Evolutionary conservation across 2,797 vertebrate genomes (phyloP).

Genomic region (Lemur catta): DNA sequence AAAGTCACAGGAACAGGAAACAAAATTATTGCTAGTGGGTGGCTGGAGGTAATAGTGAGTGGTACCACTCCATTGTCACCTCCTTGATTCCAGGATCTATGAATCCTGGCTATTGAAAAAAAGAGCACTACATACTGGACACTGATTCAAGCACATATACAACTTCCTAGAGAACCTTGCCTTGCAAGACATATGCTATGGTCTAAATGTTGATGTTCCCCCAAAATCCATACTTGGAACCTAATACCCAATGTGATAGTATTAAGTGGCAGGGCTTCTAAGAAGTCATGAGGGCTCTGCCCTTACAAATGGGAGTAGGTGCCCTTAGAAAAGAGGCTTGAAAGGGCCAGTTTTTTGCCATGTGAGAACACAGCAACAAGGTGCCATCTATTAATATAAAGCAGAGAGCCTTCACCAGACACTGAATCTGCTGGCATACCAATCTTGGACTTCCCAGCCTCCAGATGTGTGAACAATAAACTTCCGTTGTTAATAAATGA

Average conservation of each 20-base stretch:
- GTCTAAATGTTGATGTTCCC: not conserved
- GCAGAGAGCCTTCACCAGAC: not conserved
- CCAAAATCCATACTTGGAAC: not conserved
- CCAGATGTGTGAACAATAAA: not conserved
- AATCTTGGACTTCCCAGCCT: not conserved
- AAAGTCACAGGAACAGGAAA: not conserved
- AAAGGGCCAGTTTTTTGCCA: not conserved
- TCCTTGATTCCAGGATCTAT: not conserved
- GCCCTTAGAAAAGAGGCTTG: not conserved
- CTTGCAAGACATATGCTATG: not conserved
- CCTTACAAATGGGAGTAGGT: not conserved
- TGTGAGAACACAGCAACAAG: not conserved
- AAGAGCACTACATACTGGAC: not conserved
- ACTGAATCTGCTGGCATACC: not conserved
- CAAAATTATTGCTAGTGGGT: not conserved
- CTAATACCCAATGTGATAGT: not conserved
- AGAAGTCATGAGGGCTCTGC: not conserved
- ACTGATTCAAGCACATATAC: not conserved
- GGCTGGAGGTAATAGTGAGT: not conserved
- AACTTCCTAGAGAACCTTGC: not conserved
- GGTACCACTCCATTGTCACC: not conserved
- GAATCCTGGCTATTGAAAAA: not conserved
- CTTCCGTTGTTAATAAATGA: not conserved
- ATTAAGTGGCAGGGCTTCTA: no score
- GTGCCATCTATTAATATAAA: not conserved